phyloP scores from a whole-genome alignment of 2,888 invertebrate genomes.

The Mamestra brassicae region DNA sequence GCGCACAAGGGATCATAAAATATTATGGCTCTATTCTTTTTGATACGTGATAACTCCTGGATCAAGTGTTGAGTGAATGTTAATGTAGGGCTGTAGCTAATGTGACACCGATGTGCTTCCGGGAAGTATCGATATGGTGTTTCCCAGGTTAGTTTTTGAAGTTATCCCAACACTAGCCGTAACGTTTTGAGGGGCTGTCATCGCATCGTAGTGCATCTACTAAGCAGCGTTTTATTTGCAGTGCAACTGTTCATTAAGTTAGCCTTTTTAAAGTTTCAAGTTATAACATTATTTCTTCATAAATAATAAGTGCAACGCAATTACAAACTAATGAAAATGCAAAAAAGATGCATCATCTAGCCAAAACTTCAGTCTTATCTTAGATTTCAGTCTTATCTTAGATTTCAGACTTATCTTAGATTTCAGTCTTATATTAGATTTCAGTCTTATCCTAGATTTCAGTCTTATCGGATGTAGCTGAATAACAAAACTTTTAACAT shows the following conservation, averaged over 20 bases:
- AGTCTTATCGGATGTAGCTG: background rate
- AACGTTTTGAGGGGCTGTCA: background rate
- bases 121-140: slow-evolving; percentile 83
- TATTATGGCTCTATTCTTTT: slow-evolving; percentile 90
- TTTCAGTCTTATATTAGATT: too few species aligned
- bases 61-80: slow-evolving; percentile 87
- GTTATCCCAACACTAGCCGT: slow-evolving; percentile 55
- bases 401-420: too few species aligned
- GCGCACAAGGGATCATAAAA: slow-evolving; percentile 90
- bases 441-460: too few species aligned
- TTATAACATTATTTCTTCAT: background rate
- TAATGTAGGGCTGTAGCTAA: slow-evolving; percentile 85
- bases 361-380: too few species aligned
- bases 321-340: too few species aligned
- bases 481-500: background rate
- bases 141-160: slow-evolving; percentile 71
- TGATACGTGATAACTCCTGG: slow-evolving; percentile 89
- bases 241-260: background rate
- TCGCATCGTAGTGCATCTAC: slow-evolving; percentile 7
- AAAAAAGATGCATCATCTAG: too few species aligned
- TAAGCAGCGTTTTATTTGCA: slow-evolving; percentile 25
- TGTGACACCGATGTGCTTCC: slow-evolving; percentile 86
- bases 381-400: too few species aligned
- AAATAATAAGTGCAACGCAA: too few species aligned
- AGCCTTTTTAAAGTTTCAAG: background rate